Percentiles rank a stretch among this genome's conserved stretches.
phyloP scores from a whole-genome alignment of 2,113 vertebrate genomes.

The Toxotes jaculatrix region DNA sequence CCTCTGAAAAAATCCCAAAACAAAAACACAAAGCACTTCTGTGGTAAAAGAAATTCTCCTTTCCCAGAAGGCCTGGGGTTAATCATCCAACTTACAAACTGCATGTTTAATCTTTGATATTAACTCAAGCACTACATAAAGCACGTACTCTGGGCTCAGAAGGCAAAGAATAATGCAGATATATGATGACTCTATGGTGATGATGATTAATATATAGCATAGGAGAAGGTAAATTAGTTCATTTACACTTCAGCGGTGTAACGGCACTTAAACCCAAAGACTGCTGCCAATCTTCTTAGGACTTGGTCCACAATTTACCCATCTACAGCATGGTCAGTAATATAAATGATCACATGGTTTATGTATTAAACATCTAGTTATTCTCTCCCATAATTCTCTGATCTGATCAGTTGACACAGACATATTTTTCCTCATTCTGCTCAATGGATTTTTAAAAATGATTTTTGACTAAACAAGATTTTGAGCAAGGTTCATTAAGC shows the following conservation, averaged over 20 bases:
- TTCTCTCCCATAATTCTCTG: background rate
- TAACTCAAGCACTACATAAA: conserved; percentile 19
- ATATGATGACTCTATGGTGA: background rate
- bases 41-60: background rate
- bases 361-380: background rate
- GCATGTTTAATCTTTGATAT: conserved; percentile 32
- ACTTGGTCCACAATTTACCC: background rate
- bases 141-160: conserved; percentile 35
- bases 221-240: conserved; percentile 13
- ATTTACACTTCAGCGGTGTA: conserved; percentile 16
- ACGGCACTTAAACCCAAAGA: conserved; percentile 36
- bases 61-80: background rate
- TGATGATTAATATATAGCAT: conserved; percentile 1
- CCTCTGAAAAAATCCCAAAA: background rate
- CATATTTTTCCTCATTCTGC: background rate
- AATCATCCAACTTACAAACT: conserved; percentile 15
- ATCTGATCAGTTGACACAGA: background rate
- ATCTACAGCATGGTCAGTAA: background rate
- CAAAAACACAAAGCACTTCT: background rate
- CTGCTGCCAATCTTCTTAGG: background rate
- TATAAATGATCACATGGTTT: background rate
- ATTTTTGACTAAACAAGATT: background rate
- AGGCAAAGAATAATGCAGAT: conserved; percentile 35
- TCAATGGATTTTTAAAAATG: background rate
- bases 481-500: background rate